Base-by-base conservation (phyloP, 2,888 invertebrate genomes). In the Xylocampa areola region DNA sequence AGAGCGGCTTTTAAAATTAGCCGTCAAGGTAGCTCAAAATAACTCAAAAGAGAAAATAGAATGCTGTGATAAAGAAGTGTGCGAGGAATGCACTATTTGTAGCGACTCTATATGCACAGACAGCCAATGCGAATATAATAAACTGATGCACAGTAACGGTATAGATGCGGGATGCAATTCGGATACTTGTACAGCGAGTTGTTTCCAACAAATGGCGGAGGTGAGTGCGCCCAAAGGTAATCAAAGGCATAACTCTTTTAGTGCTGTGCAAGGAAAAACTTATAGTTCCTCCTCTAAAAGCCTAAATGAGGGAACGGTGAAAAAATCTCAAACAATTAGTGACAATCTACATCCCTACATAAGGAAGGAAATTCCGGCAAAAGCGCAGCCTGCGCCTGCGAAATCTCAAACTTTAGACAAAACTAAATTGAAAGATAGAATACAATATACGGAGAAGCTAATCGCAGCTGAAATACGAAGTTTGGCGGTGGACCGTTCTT, bases 1-100 rank as follows among this genome's bases (percentile, higher is more conserved):
- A 54, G 94, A 96, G 68, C 95, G 96, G 32, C 86, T 96, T 14
- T 92, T 96, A 71, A 96, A 96, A 82, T 92, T 96, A 65, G 95
- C 95, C 2, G 92, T 94, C 3, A 94, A 94, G 84, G 90, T 90
- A 41, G 82, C 92, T 60, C 90, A 91, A 77, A 89, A 73, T 76
- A 89, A 84, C 77, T 86, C 92, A 2, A 88, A 87, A 55, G 94
- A 94, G 71, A 93, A 93, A 85, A 92, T 94, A 68, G 94, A 94
- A 80, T 94, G 94, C 77, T 94, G 94, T 84, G 94, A 94, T 84
- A 94, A 94, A 77, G 92, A 92, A 80, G 87, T 93, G 29, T 94
- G 94, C 65, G 93, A 94, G 76, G 92, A 94, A 76, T 94, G 94
- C 70, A 92, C 92, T 27, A 94, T 93, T 73, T 94, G 94, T 79